Evolutionary conservation across 2,797 vertebrate species (phyloP), one percentile per base, ranked within the genome.

Genomic region (Sitta carolinensis): DNA sequence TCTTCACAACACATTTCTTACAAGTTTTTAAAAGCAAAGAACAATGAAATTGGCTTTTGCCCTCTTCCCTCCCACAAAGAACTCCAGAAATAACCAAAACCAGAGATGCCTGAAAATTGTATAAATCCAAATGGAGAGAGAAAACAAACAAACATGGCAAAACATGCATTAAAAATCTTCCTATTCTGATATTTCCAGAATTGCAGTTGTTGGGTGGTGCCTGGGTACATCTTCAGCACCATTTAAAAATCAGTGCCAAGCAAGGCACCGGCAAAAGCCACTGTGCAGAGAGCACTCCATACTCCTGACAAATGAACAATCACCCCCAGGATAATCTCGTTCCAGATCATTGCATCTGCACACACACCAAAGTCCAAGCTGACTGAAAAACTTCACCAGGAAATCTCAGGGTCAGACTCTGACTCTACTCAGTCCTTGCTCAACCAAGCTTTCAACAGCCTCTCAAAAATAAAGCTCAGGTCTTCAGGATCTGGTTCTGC

Each of bases 201-300:
- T 8, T 4, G 1, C 25, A 13, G 7, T 9, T n/a, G 11, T n/a
- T 48, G 30, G 7, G 11, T 59, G 22, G 22, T 9, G 1, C 22
- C 17, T 29, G 25, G 40, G 43, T 30, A n/a, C 10, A 59, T 5
- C 9, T 40, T 21, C 43, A 50, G 15, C 6, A 27, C 6, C 16
- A 51, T 61, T 57, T 42, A 45, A 62, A 84, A 82, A 8, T 0
- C 32, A 48, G 11, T 22, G 16, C 22, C 29, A 54, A 61, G 29
- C 7, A 22, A 80, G 36, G 19, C 38, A 20, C 7, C 54, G 36
- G 6, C 19, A 82, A 48, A 89, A 68, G 15, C 1, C n/a, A 15
- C 4, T 9, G 10, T 17, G 7, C 7, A 16, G 45, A 16, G 45
- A 43, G 3, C 76, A 29, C 26, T n/a, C 13, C 55, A 7, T 10